These are phyloP conservation scores for Euthynnus affinis DNA, from an alignment of 2,797 vertebrate species.

Conservation along the genomic window DNA sequence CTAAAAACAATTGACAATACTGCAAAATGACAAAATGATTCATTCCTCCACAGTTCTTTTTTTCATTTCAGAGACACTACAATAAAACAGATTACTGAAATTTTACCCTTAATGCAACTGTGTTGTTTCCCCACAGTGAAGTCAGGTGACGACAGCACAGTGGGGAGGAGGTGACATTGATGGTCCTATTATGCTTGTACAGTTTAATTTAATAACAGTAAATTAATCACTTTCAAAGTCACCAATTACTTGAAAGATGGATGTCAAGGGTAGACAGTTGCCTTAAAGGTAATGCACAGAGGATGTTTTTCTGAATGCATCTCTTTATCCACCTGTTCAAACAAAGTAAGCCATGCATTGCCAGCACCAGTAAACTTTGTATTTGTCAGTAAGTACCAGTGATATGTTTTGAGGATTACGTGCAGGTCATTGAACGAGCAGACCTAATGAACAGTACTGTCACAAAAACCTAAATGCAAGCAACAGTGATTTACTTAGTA, in stretches of 20 bases:
- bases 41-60: slow-evolving; percentile 60
- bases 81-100: slow-evolving; percentile 54
- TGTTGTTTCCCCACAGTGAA: slow-evolving; percentile 53
- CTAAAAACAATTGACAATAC: slow-evolving; percentile 99
- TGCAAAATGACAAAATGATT: slow-evolving; percentile 97
- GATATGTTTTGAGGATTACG: slow-evolving; percentile 60
- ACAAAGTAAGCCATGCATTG: slow-evolving; percentile 78
- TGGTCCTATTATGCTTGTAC: slow-evolving; percentile 29
- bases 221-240: slow-evolving; percentile 5
- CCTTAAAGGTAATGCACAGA: slow-evolving; percentile 83
- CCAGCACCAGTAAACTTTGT: slow-evolving; percentile 67
- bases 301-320: slow-evolving; percentile 77
- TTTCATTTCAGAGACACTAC: slow-evolving; percentile 49
- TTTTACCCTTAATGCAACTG: slow-evolving; percentile 83
- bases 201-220: not conserved
- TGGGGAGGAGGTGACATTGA: slow-evolving; percentile 1
- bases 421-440: slow-evolving; percentile 68
- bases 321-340: slow-evolving; percentile 82
- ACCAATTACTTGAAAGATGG: slow-evolving; percentile 44
- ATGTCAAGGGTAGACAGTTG: slow-evolving; percentile 74
- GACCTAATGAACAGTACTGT: slow-evolving; percentile 59
- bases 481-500: slow-evolving; percentile 59
- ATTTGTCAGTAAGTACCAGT: slow-evolving; percentile 66
- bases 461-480: slow-evolving; percentile 67
- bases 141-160: slow-evolving; percentile 24